phyloP scores from a whole-genome alignment of 2,888 invertebrate species.

The Ophion obscuratus region DNA sequence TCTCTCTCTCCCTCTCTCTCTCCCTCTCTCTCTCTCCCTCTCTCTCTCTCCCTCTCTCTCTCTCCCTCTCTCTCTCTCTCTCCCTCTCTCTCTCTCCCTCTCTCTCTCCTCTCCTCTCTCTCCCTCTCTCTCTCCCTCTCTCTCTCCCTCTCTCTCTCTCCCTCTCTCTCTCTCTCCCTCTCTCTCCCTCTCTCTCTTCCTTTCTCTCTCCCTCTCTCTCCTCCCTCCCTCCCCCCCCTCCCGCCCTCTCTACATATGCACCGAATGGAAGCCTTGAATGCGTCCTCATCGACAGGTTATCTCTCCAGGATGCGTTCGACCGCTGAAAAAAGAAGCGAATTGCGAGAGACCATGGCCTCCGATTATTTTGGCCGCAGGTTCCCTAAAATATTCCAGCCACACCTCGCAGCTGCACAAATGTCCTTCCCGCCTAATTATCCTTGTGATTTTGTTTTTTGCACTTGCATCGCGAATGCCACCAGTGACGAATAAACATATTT shows the following conservation, averaged over 20 bases:
- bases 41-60: no score
- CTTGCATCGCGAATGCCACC: no score
- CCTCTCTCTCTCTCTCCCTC: constrained; percentile 44
- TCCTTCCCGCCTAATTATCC: background rate
- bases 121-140: constrained; percentile 23
- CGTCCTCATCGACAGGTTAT: constrained; percentile 39
- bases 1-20: no score
- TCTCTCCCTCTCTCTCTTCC: constrained; percentile 52
- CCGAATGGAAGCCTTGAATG: constrained; percentile 57
- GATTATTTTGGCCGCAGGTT: no score
- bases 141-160: constrained; percentile 23
- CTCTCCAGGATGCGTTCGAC: constrained; percentile 29
- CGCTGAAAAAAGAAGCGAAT: background rate
- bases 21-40: no score
- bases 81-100: no score
- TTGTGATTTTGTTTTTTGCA: no score
- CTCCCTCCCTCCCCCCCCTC: constrained; percentile 15
- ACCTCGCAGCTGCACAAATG: background rate
- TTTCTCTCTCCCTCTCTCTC: constrained; percentile 21
- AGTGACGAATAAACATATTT: no score
- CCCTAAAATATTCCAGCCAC: constrained; percentile 12
- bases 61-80: no score
- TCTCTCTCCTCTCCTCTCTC: no score
- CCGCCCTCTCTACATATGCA: constrained; percentile 13
- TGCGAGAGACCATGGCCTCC: background rate